A percentile compares a stretch with the other conserved stretches of the same genome.
These are phyloP conservation scores for Amyelois transitella DNA, from an alignment of 1,140 invertebrate genomes.

Conservation along the genomic window DNA sequence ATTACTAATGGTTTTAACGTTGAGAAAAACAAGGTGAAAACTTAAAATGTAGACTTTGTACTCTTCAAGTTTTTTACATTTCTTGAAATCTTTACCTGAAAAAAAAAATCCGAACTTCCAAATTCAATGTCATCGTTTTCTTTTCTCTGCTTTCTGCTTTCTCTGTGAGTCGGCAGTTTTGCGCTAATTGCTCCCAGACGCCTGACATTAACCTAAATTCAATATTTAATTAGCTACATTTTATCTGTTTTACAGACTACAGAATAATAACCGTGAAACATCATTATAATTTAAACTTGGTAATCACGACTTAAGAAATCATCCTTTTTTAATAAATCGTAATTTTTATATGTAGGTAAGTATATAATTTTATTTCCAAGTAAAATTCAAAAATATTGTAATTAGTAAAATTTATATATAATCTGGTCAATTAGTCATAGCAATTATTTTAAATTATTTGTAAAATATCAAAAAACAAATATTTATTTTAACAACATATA, in stretches of 20 bases:
- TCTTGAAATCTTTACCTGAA: not conserved
- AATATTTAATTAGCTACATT: constrained; percentile 28
- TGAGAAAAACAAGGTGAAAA: too few relatives aligned
- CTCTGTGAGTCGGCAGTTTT: constrained; percentile 40
- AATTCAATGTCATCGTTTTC: not conserved
- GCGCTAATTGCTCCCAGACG: constrained; percentile 25
- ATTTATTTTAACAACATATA: too few relatives aligned
- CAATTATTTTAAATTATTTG: too few relatives aligned
- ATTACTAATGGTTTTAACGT: too few relatives aligned
- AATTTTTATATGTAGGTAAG: not conserved
- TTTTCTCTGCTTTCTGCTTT: constrained; percentile 25
- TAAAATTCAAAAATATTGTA: too few relatives aligned
- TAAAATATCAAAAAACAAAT: too few relatives aligned
- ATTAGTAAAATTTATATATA: too few relatives aligned
- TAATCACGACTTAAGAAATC: constrained; percentile 5
- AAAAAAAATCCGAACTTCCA: not conserved
- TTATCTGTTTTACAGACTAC: constrained; percentile 5
- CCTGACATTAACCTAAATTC: constrained; percentile 31
- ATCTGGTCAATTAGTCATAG: too few relatives aligned
- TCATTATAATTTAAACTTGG: constrained; percentile 20
- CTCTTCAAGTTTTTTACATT: too few relatives aligned
- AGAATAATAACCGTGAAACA: constrained; percentile 10
- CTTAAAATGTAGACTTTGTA: too few relatives aligned
- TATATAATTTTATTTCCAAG: too few relatives aligned
- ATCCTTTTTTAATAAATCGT: not conserved